Evolutionary conservation across 2,113 vertebrate genomes (phyloP), one percentile per base, ranked within the genome.

Genomic region (Eclectus roratus): DNA sequence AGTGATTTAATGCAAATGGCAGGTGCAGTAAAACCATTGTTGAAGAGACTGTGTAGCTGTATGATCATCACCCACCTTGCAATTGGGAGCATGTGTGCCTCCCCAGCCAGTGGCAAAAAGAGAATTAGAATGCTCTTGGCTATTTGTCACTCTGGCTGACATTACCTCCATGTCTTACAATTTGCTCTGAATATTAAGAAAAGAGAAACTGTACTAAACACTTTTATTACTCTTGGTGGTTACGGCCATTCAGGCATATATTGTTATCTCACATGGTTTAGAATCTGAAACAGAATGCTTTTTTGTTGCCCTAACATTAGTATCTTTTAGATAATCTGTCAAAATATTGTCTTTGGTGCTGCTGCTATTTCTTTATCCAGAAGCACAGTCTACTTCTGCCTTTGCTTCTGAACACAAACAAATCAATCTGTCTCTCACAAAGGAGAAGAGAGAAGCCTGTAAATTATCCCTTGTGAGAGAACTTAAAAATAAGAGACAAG

Each of bases 401-500:
- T 91, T 91, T 84, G 13, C 17, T 79, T 82, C 53, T 84, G 66
- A 95, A 83, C 3, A 12, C 10, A 63, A 76, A 79, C 35, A 79
- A 84, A 89, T 86, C 72, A 61, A 76, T 86, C 60, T n/a, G 14
- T 70, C 70, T 80, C 61, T 92, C 65, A 58, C 16, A 81, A 72
- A 88, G 65, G 24, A 63, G 18, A 31, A 91, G 8, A 8, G 23
- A 76, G 31, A 85, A 79, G 15, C 29, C 72, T 69, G n/a, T 60
- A 72, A 94, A 89, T 60, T 70, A 65, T 41, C 27, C 16, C 14
- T 50, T 83, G 43, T 68, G 58, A 83, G 85, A 94, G 58, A 83
- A 53, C 21, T 66, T 73, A 37, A 87, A 95, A 94, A 56, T 50
- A 89, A 93, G 31, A 93, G 63, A 46, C 28, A 89, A 65, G 41